These are phyloP conservation scores for Trogon surrucura DNA, from an alignment of 2,113 vertebrate species.

Conservation along the genomic window DNA sequence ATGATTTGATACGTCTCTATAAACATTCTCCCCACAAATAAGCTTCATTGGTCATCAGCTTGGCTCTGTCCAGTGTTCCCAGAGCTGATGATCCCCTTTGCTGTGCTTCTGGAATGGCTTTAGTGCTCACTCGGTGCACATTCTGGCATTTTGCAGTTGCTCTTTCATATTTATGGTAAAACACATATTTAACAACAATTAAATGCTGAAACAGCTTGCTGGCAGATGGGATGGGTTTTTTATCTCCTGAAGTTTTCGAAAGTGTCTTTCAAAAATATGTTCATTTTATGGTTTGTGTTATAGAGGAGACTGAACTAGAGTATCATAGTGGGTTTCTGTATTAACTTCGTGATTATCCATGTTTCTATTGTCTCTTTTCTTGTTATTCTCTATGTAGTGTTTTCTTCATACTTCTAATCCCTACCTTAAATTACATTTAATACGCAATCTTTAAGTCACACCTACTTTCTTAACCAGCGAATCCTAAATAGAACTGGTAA, in stretches of 20 bases:
- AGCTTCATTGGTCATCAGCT: not conserved
- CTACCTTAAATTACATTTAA: not conserved
- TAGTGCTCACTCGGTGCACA: not conserved
- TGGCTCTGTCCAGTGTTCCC: not conserved
- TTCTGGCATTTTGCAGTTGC: slow-evolving; percentile 27
- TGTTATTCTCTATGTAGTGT: not conserved
- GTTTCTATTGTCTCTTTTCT: not conserved
- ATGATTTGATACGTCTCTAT: not conserved
- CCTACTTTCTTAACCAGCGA: not conserved
- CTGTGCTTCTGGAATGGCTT: not conserved
- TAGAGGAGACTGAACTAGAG: not conserved
- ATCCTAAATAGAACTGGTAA: not conserved
- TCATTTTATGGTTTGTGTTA: not conserved
- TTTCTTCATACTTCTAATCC: not conserved
- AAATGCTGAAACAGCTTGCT: slow-evolving; percentile 49
- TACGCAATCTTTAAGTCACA: not conserved
- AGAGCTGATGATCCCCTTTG: not conserved
- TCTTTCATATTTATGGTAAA: slow-evolving; percentile 54
- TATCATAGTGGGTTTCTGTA: not conserved
- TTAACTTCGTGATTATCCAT: not conserved
- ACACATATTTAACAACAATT: slow-evolving; percentile 48
- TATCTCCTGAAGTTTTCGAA: slow-evolving; percentile 46
- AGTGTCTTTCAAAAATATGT: slow-evolving; percentile 20
- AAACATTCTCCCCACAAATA: not conserved
- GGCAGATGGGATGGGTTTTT: slow-evolving; percentile 33